Base-by-base conservation (phyloP, 2,888 invertebrate genomes). In the Norana najaformis region DNA sequence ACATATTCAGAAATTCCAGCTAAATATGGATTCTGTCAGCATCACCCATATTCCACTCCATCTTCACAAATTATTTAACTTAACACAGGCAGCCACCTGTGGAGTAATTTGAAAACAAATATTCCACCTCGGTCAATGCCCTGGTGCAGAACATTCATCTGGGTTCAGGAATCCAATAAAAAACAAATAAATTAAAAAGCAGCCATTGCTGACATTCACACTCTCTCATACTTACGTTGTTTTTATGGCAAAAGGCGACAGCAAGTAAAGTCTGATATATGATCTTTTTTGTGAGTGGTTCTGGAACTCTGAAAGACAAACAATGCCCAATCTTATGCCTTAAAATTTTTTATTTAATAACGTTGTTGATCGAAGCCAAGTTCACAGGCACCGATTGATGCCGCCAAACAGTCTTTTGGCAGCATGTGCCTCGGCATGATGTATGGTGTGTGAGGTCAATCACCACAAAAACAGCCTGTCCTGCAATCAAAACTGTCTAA, bases 211-310 rank as follows among this genome's bases (percentile, higher is more conserved):
- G n/a, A n/a, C 8, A 3, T n/a, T n/a, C 69, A 69, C 69, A 69
- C 30, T 69, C 69, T 47, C 20, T 35, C 23, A 36, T 16, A 89
- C 92, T 95, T 93, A 95, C 95, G 95, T 98, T 97, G 95, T 98
- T 97, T 91, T 97, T 96, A 95, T 99, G 99, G 95, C 99, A 99
- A 95, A 99, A 99, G 90, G 97, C 97, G 30, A 99, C 97, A 0
- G 98, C 99, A 94, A 98, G 97, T 89, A 99, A 96, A 88, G 98
- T 98, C 95, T 99, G 99, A 96, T 97, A 98, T 91, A 97, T 96
- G 91, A 99, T 97, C 95, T 97, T 97, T 95, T 97, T 97, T 34
- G 97, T 98, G 90, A 98, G 96, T 90, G 96, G 96, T 94, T 98
- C 98, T 4, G 98, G 98, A 93, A 96, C 96, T 82, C 96, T 96